phyloP scores from a whole-genome alignment of 2,113 vertebrate genomes.

The Scartelaos histophorus region DNA sequence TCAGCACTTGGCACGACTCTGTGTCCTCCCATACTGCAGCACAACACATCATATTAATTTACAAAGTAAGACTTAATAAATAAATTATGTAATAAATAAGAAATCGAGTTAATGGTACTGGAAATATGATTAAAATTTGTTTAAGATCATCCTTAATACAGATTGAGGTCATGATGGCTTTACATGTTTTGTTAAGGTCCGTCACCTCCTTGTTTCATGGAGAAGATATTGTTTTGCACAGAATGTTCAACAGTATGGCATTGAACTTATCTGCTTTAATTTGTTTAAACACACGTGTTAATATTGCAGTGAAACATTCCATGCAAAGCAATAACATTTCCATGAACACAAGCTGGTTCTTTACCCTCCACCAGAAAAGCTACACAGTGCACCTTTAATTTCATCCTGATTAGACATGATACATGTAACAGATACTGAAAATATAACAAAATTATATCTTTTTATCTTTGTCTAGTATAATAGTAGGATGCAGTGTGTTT shows the following conservation, averaged over 20 bases:
- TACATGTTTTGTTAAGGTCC: neutral
- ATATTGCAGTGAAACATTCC: no score
- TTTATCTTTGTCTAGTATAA: neutral
- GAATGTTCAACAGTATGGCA: no score
- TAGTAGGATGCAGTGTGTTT: neutral
- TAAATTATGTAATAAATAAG: neutral
- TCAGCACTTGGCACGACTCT: slow-evolving; percentile 79
- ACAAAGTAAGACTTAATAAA: neutral
- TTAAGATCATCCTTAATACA: neutral
- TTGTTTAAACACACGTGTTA: no score
- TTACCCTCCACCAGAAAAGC: no score
- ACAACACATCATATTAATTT: neutral
- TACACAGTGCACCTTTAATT: no score
- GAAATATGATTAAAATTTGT: no score
- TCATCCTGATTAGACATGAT: no score
- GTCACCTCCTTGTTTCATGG: no score
- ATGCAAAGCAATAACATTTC: no score
- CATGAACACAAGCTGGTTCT: no score
- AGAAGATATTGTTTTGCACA: no score
- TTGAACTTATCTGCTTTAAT: no score
- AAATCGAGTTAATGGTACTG: neutral
- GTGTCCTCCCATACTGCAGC: slow-evolving; percentile 89
- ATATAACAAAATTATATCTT: neutral
- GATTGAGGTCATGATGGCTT: neutral
- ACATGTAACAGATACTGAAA: neutral